Evolutionary conservation across 2,113 vertebrate genomes (phyloP).

Genomic region (Melozone crissalis): DNA sequence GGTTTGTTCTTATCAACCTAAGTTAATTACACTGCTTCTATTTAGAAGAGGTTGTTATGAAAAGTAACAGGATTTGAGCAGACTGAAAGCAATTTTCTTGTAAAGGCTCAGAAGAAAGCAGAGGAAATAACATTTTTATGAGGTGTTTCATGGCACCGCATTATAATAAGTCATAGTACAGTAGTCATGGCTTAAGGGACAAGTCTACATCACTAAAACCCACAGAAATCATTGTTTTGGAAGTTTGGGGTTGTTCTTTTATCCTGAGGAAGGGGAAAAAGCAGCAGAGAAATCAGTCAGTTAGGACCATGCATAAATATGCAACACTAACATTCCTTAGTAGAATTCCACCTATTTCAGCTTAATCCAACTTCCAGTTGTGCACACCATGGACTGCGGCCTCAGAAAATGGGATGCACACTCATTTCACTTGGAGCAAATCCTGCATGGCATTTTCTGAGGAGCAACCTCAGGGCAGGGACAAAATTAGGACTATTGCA

Average conservation of each 20-base stretch:
- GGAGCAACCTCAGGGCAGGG: background rate
- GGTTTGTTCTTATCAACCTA: background rate
- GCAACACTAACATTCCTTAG: background rate
- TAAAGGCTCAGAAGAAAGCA: conserved; percentile 39
- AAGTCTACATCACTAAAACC: background rate
- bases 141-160: conserved; percentile 34
- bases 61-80: conserved; percentile 41
- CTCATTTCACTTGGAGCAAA: background rate
- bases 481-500: background rate
- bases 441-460: background rate
- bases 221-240: background rate
- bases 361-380: background rate
- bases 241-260: background rate
- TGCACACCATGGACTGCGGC: background rate
- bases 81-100: conserved; percentile 47
- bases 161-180: conserved; percentile 35
- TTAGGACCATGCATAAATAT: background rate
- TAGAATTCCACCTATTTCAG: background rate
- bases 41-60: conserved; percentile 29
- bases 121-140: conserved; percentile 58
- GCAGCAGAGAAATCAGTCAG: background rate
- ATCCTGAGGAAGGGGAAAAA: background rate
- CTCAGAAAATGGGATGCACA: background rate
- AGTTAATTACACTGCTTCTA: background rate
- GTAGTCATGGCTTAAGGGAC: background rate